Evolutionary conservation across 2,797 vertebrate genomes (phyloP).

Genomic region (Myotis findleyi): DNA sequence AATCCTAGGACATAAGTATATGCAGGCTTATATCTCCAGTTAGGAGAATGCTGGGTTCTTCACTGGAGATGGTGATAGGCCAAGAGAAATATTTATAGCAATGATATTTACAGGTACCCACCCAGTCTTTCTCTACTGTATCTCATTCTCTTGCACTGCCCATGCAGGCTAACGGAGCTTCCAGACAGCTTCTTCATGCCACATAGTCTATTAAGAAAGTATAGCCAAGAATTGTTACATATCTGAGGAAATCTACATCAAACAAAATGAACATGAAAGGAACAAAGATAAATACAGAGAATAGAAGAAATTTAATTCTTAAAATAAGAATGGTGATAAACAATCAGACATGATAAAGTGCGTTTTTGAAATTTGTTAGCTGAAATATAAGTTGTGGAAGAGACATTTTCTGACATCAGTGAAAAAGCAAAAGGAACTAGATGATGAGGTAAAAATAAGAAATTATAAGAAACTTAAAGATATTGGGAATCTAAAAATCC

Average conservation of each 20-base stretch:
- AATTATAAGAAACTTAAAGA: background rate
- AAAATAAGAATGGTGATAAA: background rate
- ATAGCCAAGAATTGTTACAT: background rate
- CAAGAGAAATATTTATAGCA: background rate
- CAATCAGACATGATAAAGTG: background rate
- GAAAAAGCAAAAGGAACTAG: background rate
- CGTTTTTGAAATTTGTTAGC: background rate
- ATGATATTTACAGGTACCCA: background rate
- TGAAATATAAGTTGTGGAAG: background rate
- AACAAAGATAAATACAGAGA: background rate
- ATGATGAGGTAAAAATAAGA: background rate
- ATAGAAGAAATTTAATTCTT: background rate
- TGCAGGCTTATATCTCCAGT: background rate
- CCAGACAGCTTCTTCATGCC: background rate
- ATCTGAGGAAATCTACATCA: background rate
- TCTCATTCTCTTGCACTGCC: background rate
- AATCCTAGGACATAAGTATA: background rate
- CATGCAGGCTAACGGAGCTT: background rate
- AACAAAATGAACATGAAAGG: background rate
- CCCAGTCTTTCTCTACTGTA: background rate
- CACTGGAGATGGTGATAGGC: background rate
- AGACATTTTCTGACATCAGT: background rate
- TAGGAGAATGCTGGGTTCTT: background rate
- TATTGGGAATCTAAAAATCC: background rate
- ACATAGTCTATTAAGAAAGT: background rate